Evolutionary conservation across 2,113 vertebrate species (phyloP), one percentile per base, ranked within the genome.

Genomic region (Trogon surrucura): DNA sequence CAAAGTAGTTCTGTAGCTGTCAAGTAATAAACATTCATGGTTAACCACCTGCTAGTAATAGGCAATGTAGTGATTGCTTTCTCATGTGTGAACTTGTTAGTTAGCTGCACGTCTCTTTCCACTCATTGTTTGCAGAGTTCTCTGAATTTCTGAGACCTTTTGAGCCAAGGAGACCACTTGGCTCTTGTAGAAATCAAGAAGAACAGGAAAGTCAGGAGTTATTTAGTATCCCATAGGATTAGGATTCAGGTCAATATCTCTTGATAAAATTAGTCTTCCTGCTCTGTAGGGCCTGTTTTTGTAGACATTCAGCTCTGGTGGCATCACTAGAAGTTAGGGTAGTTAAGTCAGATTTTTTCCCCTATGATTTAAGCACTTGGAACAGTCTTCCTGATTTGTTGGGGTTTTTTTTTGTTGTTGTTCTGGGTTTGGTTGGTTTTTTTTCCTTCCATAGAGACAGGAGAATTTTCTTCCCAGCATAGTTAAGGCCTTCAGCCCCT

Each of bases 11-110:
- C 84, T 69, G 53, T 58, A 50, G 15, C 61, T 87, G n/a, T 54
- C 65, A 79, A 89, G 38, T 60, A 71, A 83, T 77, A 88, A 96
- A 82, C 53, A 60, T 69, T 72, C 64, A 22, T 56, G 10, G 36
- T 80, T 86, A 86, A 80, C 80, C 85, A 92, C 94, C 88, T 92
- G 91, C 85, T 95, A 78, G 48, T 64, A 86, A 64, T 7, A 79
- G 79, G 44, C 65, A 71, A 65, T 30, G 32, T 44, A 80, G 58
- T 34, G 51, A 44, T 80, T 96, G 80, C 72, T 93, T 88, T 96
- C 74, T 91, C 70, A 72, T 82, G 45, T 54, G 89, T 91, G 70
- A 95, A 48, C 66, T 85, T 75, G 18, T 47, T 18, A 54, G 48
- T 67, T 93, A 88, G 69, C 88, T 94, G 50, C 60, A 84, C 60